phyloP scores from a whole-genome alignment of 2,888 invertebrate genomes.

The Tenodera sinensis region DNA sequence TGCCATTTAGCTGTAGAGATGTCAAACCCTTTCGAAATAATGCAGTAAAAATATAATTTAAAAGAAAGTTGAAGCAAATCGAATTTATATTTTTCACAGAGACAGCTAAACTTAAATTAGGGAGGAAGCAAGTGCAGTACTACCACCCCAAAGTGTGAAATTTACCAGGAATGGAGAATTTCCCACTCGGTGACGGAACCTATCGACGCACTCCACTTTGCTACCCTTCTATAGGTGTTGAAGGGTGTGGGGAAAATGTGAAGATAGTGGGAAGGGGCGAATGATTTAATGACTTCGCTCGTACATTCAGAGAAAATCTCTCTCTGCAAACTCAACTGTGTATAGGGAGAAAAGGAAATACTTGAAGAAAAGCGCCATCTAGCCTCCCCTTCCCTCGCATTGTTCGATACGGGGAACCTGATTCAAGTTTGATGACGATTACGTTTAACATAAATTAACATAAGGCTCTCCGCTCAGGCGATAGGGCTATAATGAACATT shows the following conservation, averaged over 20 bases:
- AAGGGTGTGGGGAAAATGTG: not conserved
- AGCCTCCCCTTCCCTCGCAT: not conserved
- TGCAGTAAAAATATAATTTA: no score
- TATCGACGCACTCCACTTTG: not conserved
- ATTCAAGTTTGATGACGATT: conserved; percentile 6
- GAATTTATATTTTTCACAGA: no score
- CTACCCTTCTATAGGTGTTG: not conserved
- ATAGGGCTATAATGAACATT: not conserved
- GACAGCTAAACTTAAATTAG: no score
- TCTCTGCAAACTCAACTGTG: not conserved
- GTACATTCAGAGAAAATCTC: not conserved
- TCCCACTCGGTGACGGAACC: not conserved
- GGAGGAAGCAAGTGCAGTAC: not conserved
- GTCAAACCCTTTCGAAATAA: no score
- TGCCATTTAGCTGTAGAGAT: no score
- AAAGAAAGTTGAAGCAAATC: no score
- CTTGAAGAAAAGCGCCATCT: not conserved
- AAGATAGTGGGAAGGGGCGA: not conserved
- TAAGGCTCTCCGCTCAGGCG: not conserved
- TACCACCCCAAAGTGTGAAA: not conserved
- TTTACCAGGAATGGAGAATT: not conserved
- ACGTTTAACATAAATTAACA: conserved; percentile 15
- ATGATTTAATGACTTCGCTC: not conserved
- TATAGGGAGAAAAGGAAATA: not conserved
- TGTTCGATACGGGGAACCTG: conserved; percentile 6